phyloP scores from a whole-genome alignment of 2,113 vertebrate genomes.

The Colistium nudipinnis region DNA sequence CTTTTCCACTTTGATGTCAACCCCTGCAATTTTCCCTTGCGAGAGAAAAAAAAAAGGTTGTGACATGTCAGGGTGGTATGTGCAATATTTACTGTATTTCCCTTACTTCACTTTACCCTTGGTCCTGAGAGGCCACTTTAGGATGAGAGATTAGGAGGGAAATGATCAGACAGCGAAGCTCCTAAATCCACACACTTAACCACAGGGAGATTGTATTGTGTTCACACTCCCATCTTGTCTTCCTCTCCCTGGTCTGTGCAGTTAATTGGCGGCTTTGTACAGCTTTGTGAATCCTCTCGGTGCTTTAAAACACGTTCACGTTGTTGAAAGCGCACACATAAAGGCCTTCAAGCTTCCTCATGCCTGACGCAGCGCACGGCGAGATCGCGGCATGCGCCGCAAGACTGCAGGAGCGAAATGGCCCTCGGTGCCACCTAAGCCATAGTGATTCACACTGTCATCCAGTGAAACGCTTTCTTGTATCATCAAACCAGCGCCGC shows the following conservation, averaged over 20 bases:
- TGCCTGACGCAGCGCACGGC: conserved; percentile 48
- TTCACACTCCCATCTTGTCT: conserved; percentile 48
- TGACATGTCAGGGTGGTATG: conserved; percentile 60
- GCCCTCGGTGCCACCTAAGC: conserved; percentile 25
- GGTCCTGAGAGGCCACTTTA: conserved; percentile 46
- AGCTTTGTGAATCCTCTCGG: conserved; percentile 42
- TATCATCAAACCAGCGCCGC: conserved; percentile 34
- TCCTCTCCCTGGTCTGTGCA: conserved; percentile 49
- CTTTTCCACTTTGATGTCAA: conserved; percentile 81
- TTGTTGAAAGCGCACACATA: no score
- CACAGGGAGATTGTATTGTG: conserved; percentile 20
- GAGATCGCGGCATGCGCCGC: conserved; percentile 60
- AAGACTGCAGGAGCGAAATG: conserved; percentile 32
- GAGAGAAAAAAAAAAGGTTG: conserved; percentile 60
- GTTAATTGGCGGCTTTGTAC: conserved; percentile 24
- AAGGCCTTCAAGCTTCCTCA: conserved; percentile 37
- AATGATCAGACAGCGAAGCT: conserved; percentile 64
- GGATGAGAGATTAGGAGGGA: conserved; percentile 46
- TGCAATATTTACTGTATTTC: conserved; percentile 67
- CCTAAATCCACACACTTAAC: conserved; percentile 24
- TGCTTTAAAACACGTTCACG: conserved; percentile 31
- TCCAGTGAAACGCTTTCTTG: conserved; percentile 3
- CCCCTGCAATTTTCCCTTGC: conserved; percentile 73
- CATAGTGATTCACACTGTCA: conserved; percentile 24
- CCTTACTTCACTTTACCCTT: conserved; percentile 21